Evolutionary conservation across 2,113 vertebrate genomes (phyloP).

Genomic region (Gulo gulo): DNA sequence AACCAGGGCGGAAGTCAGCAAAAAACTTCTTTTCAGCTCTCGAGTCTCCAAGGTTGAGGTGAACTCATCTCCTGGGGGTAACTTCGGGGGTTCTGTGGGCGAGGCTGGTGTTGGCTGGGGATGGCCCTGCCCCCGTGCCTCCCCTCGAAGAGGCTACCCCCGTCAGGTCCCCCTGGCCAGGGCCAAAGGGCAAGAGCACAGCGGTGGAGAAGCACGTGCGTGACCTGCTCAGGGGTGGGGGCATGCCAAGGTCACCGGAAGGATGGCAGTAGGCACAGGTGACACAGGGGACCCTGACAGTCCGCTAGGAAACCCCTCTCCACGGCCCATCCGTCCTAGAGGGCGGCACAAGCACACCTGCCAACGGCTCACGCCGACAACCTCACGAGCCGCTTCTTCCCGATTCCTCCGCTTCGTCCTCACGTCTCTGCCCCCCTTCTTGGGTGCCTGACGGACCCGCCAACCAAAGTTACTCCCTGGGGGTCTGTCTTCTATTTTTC

Average conservation of each 20-base stretch:
- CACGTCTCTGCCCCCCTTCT: no score
- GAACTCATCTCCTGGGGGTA: accelerated
- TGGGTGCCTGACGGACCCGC: accelerated
- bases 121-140: background rate
- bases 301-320: background rate
- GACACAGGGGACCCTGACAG: background rate
- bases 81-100: accelerated
- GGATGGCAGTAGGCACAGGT: background rate
- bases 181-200: background rate
- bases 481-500: accelerated
- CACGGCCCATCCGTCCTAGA: no score
- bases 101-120: no score
- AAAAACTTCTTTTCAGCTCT: background rate
- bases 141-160: no score
- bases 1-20: background rate
- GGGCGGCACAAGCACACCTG: background rate
- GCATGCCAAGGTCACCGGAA: background rate
- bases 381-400: accelerated
- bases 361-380: accelerated
- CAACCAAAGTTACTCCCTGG: accelerated
- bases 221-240: background rate
- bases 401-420: background rate
- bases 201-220: background rate
- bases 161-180: no score
- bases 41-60: background rate